Evolutionary conservation across 2,888 invertebrate genomes (phyloP), one percentile per base, ranked within the genome.

Genomic region (Cryptocephalus primarius): DNA sequence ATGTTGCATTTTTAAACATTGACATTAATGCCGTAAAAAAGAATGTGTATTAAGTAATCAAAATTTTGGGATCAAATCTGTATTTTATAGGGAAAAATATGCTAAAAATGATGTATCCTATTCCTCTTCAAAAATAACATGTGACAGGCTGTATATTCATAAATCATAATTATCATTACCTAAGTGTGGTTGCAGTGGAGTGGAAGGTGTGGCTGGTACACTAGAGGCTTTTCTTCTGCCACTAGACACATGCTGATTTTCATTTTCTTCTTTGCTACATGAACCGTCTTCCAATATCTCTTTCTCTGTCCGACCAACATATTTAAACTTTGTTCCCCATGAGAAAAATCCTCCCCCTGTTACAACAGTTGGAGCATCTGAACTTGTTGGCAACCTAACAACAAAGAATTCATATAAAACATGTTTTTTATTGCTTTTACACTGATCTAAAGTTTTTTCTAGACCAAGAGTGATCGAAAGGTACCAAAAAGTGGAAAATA

Each of bases 261-360:
- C 65, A 10, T 77, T 77, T 66, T 79, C 79, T 58, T 79, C 78
- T 48, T 22, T 22, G 22, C 75, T 71, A 66, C 78, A 72, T 60
- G 80, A 76, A 55, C 82, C 80, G 61, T 91, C 84, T 67, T 88
- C 88, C 48, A 92, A 74, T 50, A 94, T 90, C 74, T 94, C 94
- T 40, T 85, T 79, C 72, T 94, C 93, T 41, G 93, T 93, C 58
- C 93, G 78, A 1, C 94, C 94, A 12, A 87, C 83, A 72, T 94
- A 94, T 62, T 88, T 85, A 71, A 94, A 93, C 73, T 92, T 92
- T 32, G 92, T 91, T 48, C 93, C 92, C 83, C 90, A 88, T 22
- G 91, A 91, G 73, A 93, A 93, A 61, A 93, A 79, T 42, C 91
- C 89, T 42, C 92, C 92, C 44, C 93, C 90, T 12, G 89, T 87